phyloP scores from a whole-genome alignment of 1,140 invertebrate genomes.

The Papilio xuthus region DNA sequence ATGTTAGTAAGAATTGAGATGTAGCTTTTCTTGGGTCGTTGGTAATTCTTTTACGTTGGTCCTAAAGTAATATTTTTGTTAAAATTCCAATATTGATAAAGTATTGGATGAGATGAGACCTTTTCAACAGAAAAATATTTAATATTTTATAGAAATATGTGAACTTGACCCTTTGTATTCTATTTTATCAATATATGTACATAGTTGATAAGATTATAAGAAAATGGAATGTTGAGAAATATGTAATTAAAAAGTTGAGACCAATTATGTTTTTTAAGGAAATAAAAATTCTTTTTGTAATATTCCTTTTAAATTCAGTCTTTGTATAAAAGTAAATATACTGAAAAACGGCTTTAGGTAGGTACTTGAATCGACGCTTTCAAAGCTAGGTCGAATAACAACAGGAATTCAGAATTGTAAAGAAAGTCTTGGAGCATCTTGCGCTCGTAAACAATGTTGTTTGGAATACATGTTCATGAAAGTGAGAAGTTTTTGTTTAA shows the following conservation, averaged over 20 bases:
- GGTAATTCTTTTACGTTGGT: too few species aligned
- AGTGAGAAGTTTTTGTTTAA: background rate
- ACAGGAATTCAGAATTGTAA: slow-evolving; percentile 9
- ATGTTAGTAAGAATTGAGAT: too few species aligned
- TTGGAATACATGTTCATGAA: background rate
- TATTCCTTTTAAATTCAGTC: background rate
- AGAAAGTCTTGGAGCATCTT: slow-evolving; percentile 1
- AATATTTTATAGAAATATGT: too few species aligned
- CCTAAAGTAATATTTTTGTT: too few species aligned
- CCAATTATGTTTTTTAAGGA: background rate
- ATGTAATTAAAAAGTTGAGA: background rate
- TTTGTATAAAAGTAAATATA: background rate
- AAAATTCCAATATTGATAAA: too few species aligned
- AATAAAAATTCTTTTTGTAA: background rate
- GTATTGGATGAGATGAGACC: too few species aligned
- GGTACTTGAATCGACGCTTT: background rate
- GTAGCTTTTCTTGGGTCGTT: too few species aligned
- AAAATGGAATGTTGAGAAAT: background rate
- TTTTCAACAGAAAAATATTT: too few species aligned
- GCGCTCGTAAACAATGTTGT: background rate
- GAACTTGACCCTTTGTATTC: too few species aligned
- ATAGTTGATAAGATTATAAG: too few species aligned
- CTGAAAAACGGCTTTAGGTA: background rate
- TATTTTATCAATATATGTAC: too few species aligned
- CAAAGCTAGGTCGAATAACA: slow-evolving; percentile 22